Percentiles rank a stretch among this genome's conserved stretches.
phyloP scores from a whole-genome alignment of 2,797 vertebrate genomes.

The Mergus octosetaceus region DNA sequence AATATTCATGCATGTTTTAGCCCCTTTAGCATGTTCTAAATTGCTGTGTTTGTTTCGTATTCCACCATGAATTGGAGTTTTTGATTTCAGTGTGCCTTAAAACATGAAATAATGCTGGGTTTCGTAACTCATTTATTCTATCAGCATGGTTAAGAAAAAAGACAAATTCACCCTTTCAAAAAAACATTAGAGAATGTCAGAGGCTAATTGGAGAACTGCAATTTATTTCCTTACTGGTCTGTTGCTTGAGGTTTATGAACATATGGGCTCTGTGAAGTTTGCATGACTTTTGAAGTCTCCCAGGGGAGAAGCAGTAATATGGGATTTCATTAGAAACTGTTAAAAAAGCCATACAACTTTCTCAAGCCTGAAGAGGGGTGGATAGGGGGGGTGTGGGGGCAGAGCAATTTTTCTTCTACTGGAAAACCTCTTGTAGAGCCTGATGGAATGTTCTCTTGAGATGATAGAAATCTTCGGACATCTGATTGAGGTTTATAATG shows the following conservation, averaged over 20 bases:
- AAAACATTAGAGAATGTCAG: neutral
- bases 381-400: too few relatives aligned
- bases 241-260: neutral
- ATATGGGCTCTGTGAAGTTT: conserved; percentile 53
- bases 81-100: conserved; percentile 31
- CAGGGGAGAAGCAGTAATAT: conserved; percentile 6
- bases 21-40: conserved; percentile 15
- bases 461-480: conserved; percentile 1
- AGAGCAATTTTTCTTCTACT: neutral
- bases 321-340: conserved; percentile 48
- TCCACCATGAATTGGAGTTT: neutral
- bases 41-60: conserved; percentile 1
- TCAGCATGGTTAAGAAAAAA: conserved; percentile 19
- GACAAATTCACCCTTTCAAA: neutral
- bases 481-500: conserved; percentile 44
- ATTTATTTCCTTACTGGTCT: conserved; percentile 35
- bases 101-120: neutral
- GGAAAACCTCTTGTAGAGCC: conserved; percentile 3
- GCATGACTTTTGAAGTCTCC: conserved; percentile 45
- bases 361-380: neutral
- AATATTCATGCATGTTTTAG: conserved; percentile 44
- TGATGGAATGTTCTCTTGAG: neutral
- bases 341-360: conserved; percentile 36
- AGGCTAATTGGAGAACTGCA: conserved; percentile 26
- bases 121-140: conserved; percentile 35